phyloP scores from a whole-genome alignment of 1,140 invertebrate genomes.

The Chlorops oryzae region DNA sequence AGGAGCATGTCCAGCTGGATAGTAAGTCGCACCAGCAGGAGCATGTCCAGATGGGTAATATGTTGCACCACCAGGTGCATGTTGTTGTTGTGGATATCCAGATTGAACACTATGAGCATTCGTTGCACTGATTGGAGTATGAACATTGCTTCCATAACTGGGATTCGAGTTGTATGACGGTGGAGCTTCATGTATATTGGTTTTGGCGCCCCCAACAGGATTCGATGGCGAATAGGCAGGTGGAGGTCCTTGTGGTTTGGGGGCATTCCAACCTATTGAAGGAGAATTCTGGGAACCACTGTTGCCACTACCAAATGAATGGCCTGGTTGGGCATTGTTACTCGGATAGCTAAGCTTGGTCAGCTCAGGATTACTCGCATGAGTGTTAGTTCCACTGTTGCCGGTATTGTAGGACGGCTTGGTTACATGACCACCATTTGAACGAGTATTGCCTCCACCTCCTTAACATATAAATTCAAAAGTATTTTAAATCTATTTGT shows the following conservation, averaged over 20 bases:
- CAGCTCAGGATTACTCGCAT: constrained; percentile 36
- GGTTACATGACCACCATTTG: constrained; percentile 38
- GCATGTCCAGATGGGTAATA: constrained; percentile 13
- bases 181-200: constrained; percentile 35
- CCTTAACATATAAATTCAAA: too few relatives aligned
- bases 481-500: too few relatives aligned
- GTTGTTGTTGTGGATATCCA: constrained; percentile 6
- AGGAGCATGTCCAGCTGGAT: constrained; percentile 23
- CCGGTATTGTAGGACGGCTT: constrained; percentile 28
- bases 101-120: constrained; percentile 29
- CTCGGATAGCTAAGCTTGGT: constrained; percentile 42
- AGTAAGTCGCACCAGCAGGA: constrained; percentile 23
- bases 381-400: constrained; percentile 15
- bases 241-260: constrained; percentile 29
- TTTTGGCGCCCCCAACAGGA: constrained; percentile 26
- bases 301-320: constrained; percentile 16
- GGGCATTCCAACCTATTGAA: constrained; percentile 41
- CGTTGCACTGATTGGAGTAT: constrained; percentile 26
- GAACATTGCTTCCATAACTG: constrained; percentile 15
- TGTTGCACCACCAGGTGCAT: background rate
- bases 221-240: constrained; percentile 39
- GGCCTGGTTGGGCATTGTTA: constrained; percentile 42
- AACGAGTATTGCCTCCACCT: too few relatives aligned
- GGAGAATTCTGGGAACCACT: constrained; percentile 9
- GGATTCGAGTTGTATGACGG: constrained; percentile 22